Conservation (phyloP, 2,888 invertebrate genomes). For the Drosophila koepferae region DNA sequence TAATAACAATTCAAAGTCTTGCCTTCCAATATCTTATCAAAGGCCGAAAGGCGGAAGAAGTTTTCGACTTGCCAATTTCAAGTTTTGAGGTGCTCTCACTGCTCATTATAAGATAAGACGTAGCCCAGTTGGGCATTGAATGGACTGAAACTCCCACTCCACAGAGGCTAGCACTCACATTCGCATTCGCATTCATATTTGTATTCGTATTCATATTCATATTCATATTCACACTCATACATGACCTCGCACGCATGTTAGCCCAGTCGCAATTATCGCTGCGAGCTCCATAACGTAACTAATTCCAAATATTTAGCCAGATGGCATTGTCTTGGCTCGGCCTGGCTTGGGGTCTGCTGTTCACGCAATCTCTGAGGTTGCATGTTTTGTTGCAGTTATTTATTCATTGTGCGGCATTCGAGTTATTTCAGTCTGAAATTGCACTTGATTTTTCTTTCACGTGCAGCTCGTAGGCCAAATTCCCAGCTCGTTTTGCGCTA, state of each 20-base stretch:
- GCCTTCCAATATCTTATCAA: not conserved
- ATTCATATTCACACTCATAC: conserved; percentile 1
- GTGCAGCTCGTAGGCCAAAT: conserved; percentile 52
- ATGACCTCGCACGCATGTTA: conserved; percentile 62
- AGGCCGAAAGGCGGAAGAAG: not conserved
- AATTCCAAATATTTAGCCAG: conserved; percentile 59
- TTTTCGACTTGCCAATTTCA: not conserved
- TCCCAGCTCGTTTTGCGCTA: conserved; percentile 62
- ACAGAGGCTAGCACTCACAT: not conserved
- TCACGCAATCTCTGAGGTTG: conserved; percentile 70
- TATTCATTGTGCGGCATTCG: conserved; percentile 72
- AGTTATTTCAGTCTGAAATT: conserved; percentile 67
- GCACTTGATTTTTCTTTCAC: conserved; percentile 57
- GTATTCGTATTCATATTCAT: conserved; percentile 4
- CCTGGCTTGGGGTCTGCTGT: conserved; percentile 28
- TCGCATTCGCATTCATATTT: not conserved
- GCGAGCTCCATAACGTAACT: conserved; percentile 54
- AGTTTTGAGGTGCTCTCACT: conserved; percentile 4
- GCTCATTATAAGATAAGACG: conserved; percentile 17
- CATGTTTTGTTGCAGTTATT: conserved; percentile 66
- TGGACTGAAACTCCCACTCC: not conserved
- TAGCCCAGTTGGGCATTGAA: conserved; percentile 2
- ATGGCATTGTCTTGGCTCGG: conserved; percentile 47
- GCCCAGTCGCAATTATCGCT: conserved; percentile 44
- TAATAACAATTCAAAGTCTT: not conserved